Evolutionary conservation across 1,140 invertebrate genomes (phyloP), one percentile per base, ranked within the genome.

Genomic region (Lepidostoma basale): DNA sequence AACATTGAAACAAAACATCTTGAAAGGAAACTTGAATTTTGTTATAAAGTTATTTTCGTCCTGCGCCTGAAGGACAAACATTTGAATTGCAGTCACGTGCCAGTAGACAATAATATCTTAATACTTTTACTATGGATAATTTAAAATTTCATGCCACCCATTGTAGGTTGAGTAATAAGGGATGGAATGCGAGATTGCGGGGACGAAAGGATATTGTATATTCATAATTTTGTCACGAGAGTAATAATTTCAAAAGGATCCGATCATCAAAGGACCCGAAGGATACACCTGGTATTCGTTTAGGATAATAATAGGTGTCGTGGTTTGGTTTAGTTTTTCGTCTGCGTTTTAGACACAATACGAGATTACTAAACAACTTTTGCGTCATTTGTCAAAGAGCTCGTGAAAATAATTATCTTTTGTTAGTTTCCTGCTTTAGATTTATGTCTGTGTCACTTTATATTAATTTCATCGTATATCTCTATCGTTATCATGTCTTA

Each of bases 251-350:
- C 18, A 18, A 63, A 26, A 20, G 26, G 44, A 63, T 63, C 49
- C 42, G 49, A 49, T 63, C 60, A 63, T 63, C 60, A 63, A 36
- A 63, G 28, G 30, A 39, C 5, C n/a, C 22, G n/a, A 1, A 22
- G 22, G 12, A 47, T 47, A 12, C 6, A 47, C 18, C 20, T 47
- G 18, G 44, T 8, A 22, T 36, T 36, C 14, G 10, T 47, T 47
- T 22, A 22, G 23, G 1, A 3, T 47, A 25, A 47, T 47, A 47
- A 47, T 47, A 45, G 0, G 20, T 8, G 44, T 47, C 2, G 44
- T 47, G 44, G 23, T n/a, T n/a, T n/a, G n/a, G n/a, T n/a, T n/a
- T n/a, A n/a, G n/a, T n/a, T n/a, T n/a, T n/a, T n/a, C n/a, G n/a
- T n/a, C n/a, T n/a, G n/a, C n/a, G n/a, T n/a, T n/a, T n/a, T n/a